These are phyloP conservation scores for Platorchestia sp. DNA, from an alignment of 1,140 invertebrate genomes.

Conservation along the genomic window DNA sequence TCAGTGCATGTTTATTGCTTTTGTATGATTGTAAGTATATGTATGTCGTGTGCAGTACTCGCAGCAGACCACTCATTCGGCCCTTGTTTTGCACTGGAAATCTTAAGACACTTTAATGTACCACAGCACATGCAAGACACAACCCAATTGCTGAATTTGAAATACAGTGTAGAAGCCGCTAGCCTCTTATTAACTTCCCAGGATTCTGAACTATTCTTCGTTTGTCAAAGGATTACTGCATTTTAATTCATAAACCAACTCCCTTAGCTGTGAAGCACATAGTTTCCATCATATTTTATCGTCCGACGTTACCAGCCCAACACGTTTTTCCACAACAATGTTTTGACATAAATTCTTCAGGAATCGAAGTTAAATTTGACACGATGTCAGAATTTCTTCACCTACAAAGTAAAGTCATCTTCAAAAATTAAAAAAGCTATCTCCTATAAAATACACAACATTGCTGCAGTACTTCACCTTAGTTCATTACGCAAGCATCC, in stretches of 20 bases:
- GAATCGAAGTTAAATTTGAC: neutral
- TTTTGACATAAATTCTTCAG: neutral
- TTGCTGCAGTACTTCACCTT: too few relatives aligned
- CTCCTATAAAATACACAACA: too few relatives aligned
- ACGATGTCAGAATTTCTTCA: neutral
- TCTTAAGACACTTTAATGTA: too few relatives aligned
- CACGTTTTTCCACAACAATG: neutral
- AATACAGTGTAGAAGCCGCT: neutral
- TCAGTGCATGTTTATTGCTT: neutral
- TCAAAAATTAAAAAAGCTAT: too few relatives aligned
- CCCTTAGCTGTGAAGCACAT: neutral
- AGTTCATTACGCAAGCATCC: too few relatives aligned
- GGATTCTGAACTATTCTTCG: neutral
- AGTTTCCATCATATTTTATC: too few relatives aligned
- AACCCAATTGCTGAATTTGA: neutral
- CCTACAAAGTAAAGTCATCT: too few relatives aligned
- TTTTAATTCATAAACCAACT: neutral
- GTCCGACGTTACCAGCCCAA: neutral
- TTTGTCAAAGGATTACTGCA: neutral
- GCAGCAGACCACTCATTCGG: too few relatives aligned
- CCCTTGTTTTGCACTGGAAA: too few relatives aligned
- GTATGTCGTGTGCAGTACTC: too few relatives aligned
- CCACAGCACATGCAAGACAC: too few relatives aligned
- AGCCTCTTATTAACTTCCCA: neutral
- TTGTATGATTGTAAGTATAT: neutral